Base-by-base conservation (phyloP, 2,113 vertebrate species). In the Nesogale talazaci region DNA sequence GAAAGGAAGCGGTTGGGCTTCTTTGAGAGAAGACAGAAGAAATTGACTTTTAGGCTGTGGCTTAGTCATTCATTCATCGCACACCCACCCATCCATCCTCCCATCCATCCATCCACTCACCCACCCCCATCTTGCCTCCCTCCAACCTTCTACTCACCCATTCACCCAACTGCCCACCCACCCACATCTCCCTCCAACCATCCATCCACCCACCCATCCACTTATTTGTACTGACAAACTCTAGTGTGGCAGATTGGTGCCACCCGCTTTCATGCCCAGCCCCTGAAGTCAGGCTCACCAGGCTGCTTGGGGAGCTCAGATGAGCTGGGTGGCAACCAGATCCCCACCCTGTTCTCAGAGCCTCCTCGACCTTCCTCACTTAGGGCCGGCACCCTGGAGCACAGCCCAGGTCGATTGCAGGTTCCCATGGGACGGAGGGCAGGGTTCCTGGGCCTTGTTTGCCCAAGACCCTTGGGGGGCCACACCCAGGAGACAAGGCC, bases 311-410 rank as follows among this genome's bases (percentile, higher is more conserved):
- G 67, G 80, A 82, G 63, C 46, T 93, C 67, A 87, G 63, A 61
- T 61, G 86, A 89, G 67, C 91, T 82, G 84, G 83, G 89, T 90
- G 61, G 19, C 63, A 56, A 29, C 75, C 91, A 92, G 75, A 61
- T 77, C 82, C 70, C 83, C 59, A 27, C 91, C 92, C 86, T 91
- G 12, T 65, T 92, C 87, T 86, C 38, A 10, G 4, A 46, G 88
- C 87, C 74, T 94, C 76, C 94, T 95, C 92, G n/a, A 87, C 52
- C 59, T 79, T 83, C 70, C 89, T 70, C 87, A 42, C 81, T 36
- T 78, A 80, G 88, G 81, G 38, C 92, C 5, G 3, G 42, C 67
- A 72, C 83, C 56, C 80, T 93, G 88, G 94, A 94, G 19, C 46
- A 74, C 81, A 77, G 92, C 94, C 93, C 94, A 95, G 91, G 70